A percentile compares a stretch with the other conserved stretches of the same genome.
Evolutionary conservation across 2,113 vertebrate genomes (phyloP).

Genomic region (Clarias macrocephalus): DNA sequence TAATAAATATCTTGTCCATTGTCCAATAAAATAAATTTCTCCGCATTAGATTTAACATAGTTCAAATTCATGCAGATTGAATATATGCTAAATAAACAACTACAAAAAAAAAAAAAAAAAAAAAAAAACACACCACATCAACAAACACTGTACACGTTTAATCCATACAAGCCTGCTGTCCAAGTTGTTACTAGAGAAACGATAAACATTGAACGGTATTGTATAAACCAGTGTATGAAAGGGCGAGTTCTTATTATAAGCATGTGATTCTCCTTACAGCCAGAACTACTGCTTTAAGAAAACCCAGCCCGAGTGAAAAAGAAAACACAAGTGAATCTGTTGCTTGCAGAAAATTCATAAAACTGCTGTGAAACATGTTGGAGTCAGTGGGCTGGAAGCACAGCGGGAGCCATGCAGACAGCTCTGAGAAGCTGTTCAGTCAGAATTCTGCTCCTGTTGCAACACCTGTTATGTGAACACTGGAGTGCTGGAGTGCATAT

Average conservation of each 20-base stretch:
- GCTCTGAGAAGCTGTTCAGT: not conserved
- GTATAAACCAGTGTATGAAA: not conserved
- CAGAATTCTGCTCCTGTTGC: slow-evolving; percentile 21
- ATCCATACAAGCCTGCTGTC: not conserved
- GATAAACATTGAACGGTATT: not conserved
- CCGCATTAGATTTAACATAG: not conserved
- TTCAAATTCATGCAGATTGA: not conserved
- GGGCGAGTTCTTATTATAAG: not conserved
- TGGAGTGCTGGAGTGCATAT: not conserved
- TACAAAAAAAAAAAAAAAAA: not conserved
- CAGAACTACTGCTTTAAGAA: not conserved
- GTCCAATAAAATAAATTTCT: not conserved
- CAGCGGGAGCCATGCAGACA: not conserved
- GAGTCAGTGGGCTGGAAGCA: slow-evolving; percentile 21
- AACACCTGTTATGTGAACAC: slow-evolving; percentile 11
- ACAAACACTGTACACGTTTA: not conserved
- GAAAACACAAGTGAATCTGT: slow-evolving; percentile 45
- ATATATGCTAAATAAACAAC: not conserved
- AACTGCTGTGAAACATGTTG: slow-evolving; percentile 16
- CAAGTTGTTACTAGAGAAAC: not conserved
- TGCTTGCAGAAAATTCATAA: slow-evolving; percentile 2
- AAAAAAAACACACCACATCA: not conserved
- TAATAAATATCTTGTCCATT: not conserved
- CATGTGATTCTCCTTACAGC: not conserved
- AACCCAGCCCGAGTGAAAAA: slow-evolving; percentile 5